These are phyloP conservation scores for Metaphire vulgaris DNA, from an alignment of 1,140 invertebrate species.

Conservation along the genomic window DNA sequence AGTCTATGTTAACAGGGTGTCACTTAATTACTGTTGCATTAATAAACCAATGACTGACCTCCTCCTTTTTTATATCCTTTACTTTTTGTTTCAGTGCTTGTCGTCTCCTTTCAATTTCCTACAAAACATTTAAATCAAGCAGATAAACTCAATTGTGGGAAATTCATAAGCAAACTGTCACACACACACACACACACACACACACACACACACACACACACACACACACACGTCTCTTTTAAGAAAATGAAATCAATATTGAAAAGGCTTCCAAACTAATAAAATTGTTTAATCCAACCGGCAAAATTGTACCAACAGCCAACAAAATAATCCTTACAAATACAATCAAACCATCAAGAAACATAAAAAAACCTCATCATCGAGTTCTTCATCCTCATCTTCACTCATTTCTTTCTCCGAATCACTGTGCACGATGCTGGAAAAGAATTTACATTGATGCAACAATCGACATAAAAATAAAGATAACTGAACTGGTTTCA, in stretches of 20 bases:
- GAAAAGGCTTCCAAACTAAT: background rate
- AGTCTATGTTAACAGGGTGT: background rate
- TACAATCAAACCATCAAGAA: constrained; percentile 1
- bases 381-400: constrained; percentile 42
- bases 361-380: constrained; percentile 39
- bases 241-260: background rate
- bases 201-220: background rate
- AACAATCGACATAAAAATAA: background rate
- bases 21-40: too few species aligned
- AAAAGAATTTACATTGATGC: constrained; percentile 5
- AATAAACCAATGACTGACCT: constrained; percentile 36
- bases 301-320: too few species aligned
- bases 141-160: background rate
- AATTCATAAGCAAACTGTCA: background rate
- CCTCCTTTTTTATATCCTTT: too few species aligned
- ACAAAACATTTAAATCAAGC: constrained; percentile 63
- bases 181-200: background rate
- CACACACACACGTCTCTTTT: background rate
- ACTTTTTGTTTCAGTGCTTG: constrained; percentile 63
- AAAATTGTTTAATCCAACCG: too few species aligned
- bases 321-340: background rate
- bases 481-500: background rate
- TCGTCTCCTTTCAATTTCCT: constrained; percentile 63
- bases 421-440: constrained; percentile 34
- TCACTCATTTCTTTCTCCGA: constrained; percentile 30